phyloP scores from a whole-genome alignment of 2,888 invertebrate species.

The Phyllotreta cruciferae region DNA sequence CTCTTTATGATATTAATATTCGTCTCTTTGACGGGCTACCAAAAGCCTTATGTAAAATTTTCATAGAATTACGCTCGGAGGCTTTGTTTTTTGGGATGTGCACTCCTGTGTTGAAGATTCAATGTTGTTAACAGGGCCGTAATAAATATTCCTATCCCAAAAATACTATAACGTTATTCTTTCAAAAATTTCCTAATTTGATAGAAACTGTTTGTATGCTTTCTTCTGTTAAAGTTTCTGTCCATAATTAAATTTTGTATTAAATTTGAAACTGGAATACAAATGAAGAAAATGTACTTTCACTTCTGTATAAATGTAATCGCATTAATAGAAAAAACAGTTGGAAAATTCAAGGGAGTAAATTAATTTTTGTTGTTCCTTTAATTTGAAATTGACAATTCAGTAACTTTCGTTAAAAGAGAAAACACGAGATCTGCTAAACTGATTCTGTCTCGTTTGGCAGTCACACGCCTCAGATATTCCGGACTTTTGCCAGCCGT shows the following conservation, averaged over 20 bases:
- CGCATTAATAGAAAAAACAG: no score
- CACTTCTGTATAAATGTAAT: no score
- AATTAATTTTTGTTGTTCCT: no score
- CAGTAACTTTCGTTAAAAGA: constrained; percentile 8
- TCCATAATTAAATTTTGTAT: no score
- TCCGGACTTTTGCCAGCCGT: constrained; percentile 30
- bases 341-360: no score
- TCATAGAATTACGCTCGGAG: constrained; percentile 28
- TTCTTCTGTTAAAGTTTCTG: no score
- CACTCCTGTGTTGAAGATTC: constrained; percentile 35
- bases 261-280: no score
- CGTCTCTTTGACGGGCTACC: constrained; percentile 25
- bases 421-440: constrained; percentile 2
- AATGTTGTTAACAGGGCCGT: constrained; percentile 29
- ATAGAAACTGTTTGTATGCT: no score
- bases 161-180: no score
- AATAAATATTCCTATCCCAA: background rate
- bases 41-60: constrained; percentile 32
- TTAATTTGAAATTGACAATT: no score
- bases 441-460: constrained; percentile 17
- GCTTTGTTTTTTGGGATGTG: constrained; percentile 36
- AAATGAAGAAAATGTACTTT: no score
- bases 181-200: no score
- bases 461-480: constrained; percentile 18
- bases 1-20: constrained; percentile 29